Evolutionary conservation across 2,113 vertebrate species (phyloP), one percentile per base, ranked within the genome.

Genomic region (Daubentonia madagascariensis): DNA sequence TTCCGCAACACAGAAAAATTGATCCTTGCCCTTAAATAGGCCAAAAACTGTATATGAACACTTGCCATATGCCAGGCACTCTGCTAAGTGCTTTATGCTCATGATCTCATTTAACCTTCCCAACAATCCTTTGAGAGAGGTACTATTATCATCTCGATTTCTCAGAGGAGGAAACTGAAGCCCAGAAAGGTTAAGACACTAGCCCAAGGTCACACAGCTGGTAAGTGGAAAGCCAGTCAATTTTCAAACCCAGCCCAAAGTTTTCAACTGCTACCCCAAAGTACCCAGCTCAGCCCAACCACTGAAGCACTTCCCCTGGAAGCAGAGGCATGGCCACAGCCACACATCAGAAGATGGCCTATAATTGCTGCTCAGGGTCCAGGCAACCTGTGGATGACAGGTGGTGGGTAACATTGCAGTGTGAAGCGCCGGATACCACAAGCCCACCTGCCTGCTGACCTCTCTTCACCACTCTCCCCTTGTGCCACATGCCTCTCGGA

Each of bases 1-100:
- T 96, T 95, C 59, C 14, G 52, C 20, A 89, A 85, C 57, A 84
- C 87, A 96, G 43, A 81, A 89, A 96, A 93, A 50, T 40, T 63
- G 23, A 84, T 50, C 43, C 23, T 18, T 88, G 30, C 52, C 52
- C 67, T 95, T 95, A 59, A 92, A 61, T 43, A 76, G n/a, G 20
- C 3, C 50, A 83, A 73, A 37, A 83, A 68, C 30, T 76, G 5
- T 84, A 16, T 10, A 6, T 92, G 30, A 81, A 65, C 85, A 52
- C 50, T 89, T 94, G 85, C 32, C 59, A 63, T 68, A 79, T 78
- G 48, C 32, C 35, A 67, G 57, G 68, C 6, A 78, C 84, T 57
- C 17, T 45, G 40, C 76, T 79, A 97, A 73, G 40, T 32, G 63
- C 37, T 85, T 89, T 70, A 61, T 25, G 72, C 1, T 18, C 59